Percentiles rank a stretch among this genome's conserved stretches.
These are phyloP conservation scores for Cryptomyrus ogoouensis DNA, from an alignment of 2,113 vertebrate species.

Conservation along the genomic window DNA sequence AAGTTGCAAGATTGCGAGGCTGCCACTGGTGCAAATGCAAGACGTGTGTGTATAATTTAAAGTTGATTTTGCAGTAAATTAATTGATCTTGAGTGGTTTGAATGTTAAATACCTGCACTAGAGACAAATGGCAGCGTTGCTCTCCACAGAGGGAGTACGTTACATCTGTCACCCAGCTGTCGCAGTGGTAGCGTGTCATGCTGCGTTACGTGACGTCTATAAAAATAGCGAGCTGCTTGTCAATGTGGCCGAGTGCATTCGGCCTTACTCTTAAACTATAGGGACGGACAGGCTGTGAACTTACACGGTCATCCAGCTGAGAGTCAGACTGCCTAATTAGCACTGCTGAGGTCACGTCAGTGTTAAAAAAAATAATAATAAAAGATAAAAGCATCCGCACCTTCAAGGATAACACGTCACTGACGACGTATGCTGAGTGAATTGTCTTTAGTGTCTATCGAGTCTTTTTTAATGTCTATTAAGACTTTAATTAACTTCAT, in stretches of 20 bases:
- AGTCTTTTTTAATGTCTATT: not conserved
- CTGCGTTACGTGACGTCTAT: constrained; percentile 55
- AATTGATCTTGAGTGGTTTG: constrained; percentile 55
- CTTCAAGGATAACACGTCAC: not conserved
- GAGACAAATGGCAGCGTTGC: constrained; percentile 49
- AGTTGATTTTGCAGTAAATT: constrained; percentile 56
- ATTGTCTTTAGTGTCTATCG: constrained; percentile 1
- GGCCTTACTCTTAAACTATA: constrained; percentile 36
- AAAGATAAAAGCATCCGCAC: not conserved
- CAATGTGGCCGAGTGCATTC: constrained; percentile 42
- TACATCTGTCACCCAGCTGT: constrained; percentile 64
- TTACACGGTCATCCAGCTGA: not conserved
- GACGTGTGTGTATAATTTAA: constrained; percentile 50
- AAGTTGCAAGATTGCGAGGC: constrained; percentile 31
- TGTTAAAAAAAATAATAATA: not conserved
- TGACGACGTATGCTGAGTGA: not conserved
- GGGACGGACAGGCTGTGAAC: not conserved
- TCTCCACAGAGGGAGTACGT: constrained; percentile 54
- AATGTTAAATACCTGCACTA: constrained; percentile 61
- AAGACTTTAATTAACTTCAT: constrained; percentile 9
- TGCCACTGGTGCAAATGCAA: constrained; percentile 43
- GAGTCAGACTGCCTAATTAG: not conserved
- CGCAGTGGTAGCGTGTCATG: constrained; percentile 58
- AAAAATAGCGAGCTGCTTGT: constrained; percentile 54
- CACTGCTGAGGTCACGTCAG: not conserved